phyloP scores from a whole-genome alignment of 2,888 invertebrate species.

The Orgyia antiqua region DNA sequence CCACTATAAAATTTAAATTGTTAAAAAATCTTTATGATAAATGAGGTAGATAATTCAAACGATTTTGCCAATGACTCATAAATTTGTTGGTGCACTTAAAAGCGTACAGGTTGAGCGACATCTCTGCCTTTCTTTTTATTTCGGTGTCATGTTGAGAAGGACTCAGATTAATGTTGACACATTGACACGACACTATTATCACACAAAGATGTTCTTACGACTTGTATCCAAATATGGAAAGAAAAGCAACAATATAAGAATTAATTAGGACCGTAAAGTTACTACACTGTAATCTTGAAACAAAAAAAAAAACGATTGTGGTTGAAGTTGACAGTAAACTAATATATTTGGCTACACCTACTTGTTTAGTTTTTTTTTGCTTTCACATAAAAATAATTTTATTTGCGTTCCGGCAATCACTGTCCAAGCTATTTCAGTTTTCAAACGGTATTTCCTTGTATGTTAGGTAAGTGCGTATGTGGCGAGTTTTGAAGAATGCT shows the following conservation, averaged over 20 bases:
- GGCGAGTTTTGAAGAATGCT: constrained; percentile 27
- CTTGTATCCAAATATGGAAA: no score
- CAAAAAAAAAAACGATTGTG: no score
- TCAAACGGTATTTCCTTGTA: constrained; percentile 25
- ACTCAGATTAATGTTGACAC: constrained; percentile 44
- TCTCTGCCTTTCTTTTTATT: constrained; percentile 56
- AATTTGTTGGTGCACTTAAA: constrained; percentile 20
- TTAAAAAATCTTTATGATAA: not conserved
- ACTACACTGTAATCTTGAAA: no score
- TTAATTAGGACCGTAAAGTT: no score
- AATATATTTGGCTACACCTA: constrained; percentile 9
- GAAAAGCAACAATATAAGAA: no score
- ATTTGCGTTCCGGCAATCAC: constrained; percentile 13
- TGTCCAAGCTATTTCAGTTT: constrained; percentile 21
- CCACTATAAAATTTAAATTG: no score
- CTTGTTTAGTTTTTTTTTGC: constrained; percentile 6
- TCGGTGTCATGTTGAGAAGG: constrained; percentile 43
- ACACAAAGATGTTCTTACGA: no score
- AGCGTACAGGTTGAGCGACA: constrained; percentile 30
- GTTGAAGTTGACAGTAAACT: no score
- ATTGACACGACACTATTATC: constrained; percentile 35
- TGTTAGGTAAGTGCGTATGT: constrained; percentile 26
- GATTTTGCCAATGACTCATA: constrained; percentile 31
- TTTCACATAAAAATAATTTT: constrained; percentile 11
- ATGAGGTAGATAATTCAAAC: constrained; percentile 12